Evolutionary conservation across 2,113 vertebrate genomes (phyloP).

Genomic region (Struthidea cinerea): DNA sequence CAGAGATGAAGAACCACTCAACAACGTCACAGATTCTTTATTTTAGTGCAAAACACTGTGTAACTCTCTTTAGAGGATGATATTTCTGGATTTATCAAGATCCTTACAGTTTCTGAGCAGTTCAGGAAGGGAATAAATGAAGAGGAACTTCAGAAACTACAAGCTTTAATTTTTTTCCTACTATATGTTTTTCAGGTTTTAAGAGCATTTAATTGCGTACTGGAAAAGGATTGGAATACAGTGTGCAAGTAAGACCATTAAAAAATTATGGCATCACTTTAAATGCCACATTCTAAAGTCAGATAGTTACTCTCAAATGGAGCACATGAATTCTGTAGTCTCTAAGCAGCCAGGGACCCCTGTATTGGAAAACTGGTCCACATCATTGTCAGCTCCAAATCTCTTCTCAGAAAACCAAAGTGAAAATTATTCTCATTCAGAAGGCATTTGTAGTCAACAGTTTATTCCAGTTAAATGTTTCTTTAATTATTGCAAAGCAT

Average conservation of each 20-base stretch:
- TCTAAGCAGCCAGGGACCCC: neutral
- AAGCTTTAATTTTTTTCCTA: neutral
- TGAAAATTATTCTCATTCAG: neutral
- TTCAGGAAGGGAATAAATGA: neutral
- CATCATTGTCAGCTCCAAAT: neutral
- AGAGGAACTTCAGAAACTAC: neutral
- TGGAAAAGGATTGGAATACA: neutral
- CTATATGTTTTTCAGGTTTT: neutral
- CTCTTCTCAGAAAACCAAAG: neutral
- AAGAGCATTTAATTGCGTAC: neutral
- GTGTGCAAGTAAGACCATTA: neutral
- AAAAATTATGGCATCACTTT: neutral
- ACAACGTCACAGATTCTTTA: neutral
- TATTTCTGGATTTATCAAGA: neutral
- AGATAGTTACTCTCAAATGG: neutral
- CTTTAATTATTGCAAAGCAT: slow-evolving; percentile 1
- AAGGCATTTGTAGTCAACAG: neutral
- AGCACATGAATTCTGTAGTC: neutral
- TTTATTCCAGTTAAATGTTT: neutral
- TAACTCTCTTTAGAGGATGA: neutral
- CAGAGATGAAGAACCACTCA: neutral
- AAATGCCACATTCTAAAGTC: neutral
- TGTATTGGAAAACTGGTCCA: neutral
- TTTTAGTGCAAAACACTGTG: neutral
- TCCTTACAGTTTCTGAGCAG: neutral